Evolutionary conservation across 2,888 invertebrate species (phyloP).

Genomic region (Proisotoma minuta): DNA sequence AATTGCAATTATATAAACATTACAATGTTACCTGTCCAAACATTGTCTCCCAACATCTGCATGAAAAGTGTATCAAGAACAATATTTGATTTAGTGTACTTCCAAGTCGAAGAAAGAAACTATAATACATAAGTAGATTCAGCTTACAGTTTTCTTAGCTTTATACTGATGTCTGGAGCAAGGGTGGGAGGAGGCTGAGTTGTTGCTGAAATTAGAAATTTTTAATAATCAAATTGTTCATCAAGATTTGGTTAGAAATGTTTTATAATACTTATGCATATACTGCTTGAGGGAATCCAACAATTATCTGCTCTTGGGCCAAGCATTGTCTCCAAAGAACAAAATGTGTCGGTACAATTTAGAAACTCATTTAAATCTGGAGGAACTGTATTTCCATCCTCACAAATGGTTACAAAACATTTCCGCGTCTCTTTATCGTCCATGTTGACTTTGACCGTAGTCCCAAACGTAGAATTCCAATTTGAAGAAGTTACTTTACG

Average conservation of each 20-base stretch:
- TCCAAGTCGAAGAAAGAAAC: too few relatives aligned
- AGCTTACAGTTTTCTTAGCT: constrained; percentile 66
- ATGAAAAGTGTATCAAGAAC: too few relatives aligned
- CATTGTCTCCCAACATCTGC: constrained; percentile 99
- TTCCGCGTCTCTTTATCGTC: constrained; percentile 40
- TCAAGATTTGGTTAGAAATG: neutral
- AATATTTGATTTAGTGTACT: too few relatives aligned
- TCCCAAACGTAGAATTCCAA: constrained; percentile 41
- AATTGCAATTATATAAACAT: too few relatives aligned
- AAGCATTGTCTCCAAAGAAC: constrained; percentile 31
- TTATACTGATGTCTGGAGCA: constrained; percentile 57
- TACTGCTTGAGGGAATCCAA: constrained; percentile 39
- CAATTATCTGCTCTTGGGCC: constrained; percentile 42
- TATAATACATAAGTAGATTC: too few relatives aligned
- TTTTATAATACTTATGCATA: constrained; percentile 40
- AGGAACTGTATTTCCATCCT: constrained; percentile 39
- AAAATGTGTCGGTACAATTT: constrained; percentile 38
- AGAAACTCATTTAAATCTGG: constrained; percentile 31
- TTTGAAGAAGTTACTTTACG: constrained; percentile 34
- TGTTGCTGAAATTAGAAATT: constrained; percentile 19
- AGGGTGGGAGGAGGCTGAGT: constrained; percentile 48
- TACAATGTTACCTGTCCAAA: too few relatives aligned
- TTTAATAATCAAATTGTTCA: neutral
- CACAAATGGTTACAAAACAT: constrained; percentile 43
- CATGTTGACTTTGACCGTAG: constrained; percentile 35